Evolutionary conservation across 1,140 invertebrate genomes (phyloP), one percentile per base, ranked within the genome.

Genomic region (Meloidogyne hapla): DNA sequence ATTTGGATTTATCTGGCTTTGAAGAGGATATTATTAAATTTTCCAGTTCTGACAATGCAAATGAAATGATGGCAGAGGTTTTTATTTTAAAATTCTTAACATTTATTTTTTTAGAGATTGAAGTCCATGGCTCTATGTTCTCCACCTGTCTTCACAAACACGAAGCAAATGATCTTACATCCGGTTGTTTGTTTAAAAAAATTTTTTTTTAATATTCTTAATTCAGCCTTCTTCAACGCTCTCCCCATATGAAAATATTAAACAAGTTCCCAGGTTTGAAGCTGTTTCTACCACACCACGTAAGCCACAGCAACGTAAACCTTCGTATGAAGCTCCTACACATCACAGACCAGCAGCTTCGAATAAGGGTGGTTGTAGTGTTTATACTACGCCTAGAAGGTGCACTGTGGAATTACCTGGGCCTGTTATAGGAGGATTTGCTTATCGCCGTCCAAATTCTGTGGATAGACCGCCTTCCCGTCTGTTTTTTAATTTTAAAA

Each of bases 351-450:
- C 13, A 3, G n/a, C 74, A 72, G 8, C 28, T 12, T 33, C 71
- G 21, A 67, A 67, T 18, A 73, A 64, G 64, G 78, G 77, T 68
- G 75, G 80, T 68, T 78, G 78, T 45, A 78, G 78, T 68, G 75
- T 78, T 28, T 78, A 80, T 40, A 42, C 26, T 45, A 79, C 78
- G 10, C 78, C 78, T 18, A 45, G 78, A 45, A 64, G 78, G 45
- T 9, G 33, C 18, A 38, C 75, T 18, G 33, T 76, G 42, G 71
- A n/a, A 40, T 4, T 62, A 1, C 42, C 56, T 23, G n/a, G 15
- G 12, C 21, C 70, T 1, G 13, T 63, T 21, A 76, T 26, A 2
- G 71, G 75, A 28, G n/a, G 26, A 28, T 76, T 63, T 40, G 64
- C 64, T 6, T 61, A 65, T 64, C 71, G 71, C 21, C 42, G 71